Conservation (phyloP, 2,888 invertebrate genomes). For the Drosophila mimica region DNA sequence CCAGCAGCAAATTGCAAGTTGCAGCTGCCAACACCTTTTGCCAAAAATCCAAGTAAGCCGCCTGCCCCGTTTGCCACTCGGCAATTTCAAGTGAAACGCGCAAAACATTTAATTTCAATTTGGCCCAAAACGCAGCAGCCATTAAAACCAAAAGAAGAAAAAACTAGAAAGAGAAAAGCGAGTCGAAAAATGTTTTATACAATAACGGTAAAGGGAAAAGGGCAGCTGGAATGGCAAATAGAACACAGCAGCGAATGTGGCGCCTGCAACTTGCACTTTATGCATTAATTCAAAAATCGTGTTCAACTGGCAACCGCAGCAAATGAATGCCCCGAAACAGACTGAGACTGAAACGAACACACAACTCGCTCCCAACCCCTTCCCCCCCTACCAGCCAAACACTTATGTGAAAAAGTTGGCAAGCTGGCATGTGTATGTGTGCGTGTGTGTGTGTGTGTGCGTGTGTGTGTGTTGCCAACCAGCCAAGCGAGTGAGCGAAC, state of each 20-base stretch:
- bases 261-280: conserved; percentile 55
- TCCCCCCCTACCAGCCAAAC: background rate
- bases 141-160: conserved; percentile 22
- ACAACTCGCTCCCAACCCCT: background rate
- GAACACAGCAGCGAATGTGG: conserved; percentile 20
- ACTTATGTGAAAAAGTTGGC: conserved; percentile 42
- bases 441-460: conserved; percentile 36
- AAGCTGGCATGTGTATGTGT: conserved; percentile 31
- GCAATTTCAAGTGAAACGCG: conserved; percentile 16
- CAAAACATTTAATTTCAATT: conserved; percentile 69
- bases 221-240: conserved; percentile 12
- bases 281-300: conserved; percentile 75
- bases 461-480: conserved; percentile 39
- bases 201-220: background rate
- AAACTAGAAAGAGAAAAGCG: background rate
- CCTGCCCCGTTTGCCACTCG: background rate
- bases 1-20: conserved; percentile 10
- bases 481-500: conserved; percentile 30
- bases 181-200: conserved; percentile 6
- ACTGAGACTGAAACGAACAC: background rate
- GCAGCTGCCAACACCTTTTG: conserved; percentile 38
- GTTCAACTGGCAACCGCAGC: conserved; percentile 59
- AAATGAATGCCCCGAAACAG: conserved; percentile 5
- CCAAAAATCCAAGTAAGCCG: conserved; percentile 10
- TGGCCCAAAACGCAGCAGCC: conserved; percentile 51